These are phyloP conservation scores for Tachysurus fulvidraco DNA, from an alignment of 2,113 vertebrate genomes.

Conservation along the genomic window DNA sequence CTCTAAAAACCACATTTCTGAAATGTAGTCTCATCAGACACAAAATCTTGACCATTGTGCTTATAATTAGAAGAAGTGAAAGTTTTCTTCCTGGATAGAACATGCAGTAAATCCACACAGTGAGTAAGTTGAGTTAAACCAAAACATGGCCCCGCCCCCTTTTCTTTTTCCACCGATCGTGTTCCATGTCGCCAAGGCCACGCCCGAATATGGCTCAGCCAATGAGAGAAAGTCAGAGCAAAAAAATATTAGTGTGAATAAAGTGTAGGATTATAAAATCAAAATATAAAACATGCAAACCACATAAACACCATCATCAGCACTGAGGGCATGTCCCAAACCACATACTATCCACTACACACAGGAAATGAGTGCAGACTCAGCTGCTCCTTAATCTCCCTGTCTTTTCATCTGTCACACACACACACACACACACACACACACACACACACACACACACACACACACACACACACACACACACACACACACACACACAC, in stretches of 20 bases:
- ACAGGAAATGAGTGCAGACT: constrained; percentile 27
- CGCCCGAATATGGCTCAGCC: not conserved
- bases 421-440: constrained; percentile 16
- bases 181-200: not conserved
- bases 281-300: not conserved
- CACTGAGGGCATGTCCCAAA: not conserved
- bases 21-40: not conserved
- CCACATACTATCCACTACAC: not conserved
- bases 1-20: not conserved
- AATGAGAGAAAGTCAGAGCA: not conserved
- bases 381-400: constrained; percentile 29
- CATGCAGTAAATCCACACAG: not conserved
- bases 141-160: not conserved
- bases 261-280: not conserved
- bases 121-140: not conserved
- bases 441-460: constrained; percentile 22
- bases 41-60: too few relatives aligned
- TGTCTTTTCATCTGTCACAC: constrained; percentile 6
- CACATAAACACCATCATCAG: not conserved
- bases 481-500: constrained; percentile 22
- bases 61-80: not conserved
- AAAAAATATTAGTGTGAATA: not conserved
- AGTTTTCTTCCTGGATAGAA: not conserved
- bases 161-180: not conserved
- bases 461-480: constrained; percentile 25